A percentile compares a stretch with the other conserved stretches of the same genome.
phyloP scores from a whole-genome alignment of 2,888 invertebrate species.

The Hedya salicella region DNA sequence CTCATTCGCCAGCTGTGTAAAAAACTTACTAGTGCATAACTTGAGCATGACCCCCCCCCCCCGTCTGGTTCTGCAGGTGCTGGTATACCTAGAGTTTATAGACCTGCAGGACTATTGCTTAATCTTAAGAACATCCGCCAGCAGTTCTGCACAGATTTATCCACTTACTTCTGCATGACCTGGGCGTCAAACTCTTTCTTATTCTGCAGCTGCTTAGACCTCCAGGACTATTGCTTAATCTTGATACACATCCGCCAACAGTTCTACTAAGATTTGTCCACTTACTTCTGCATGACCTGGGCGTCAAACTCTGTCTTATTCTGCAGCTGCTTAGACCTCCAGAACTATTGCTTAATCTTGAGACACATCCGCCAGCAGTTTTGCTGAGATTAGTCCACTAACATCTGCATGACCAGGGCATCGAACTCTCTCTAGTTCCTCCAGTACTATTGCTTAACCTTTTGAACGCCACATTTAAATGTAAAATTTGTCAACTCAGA shows the following conservation, averaged over 20 bases:
- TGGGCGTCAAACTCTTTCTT: conserved; percentile 89
- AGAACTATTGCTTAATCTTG: too few species aligned
- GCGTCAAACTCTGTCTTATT: conserved; percentile 90
- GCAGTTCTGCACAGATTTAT: background rate
- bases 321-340: conserved; percentile 90
- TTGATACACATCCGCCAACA: too few species aligned
- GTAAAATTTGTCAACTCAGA: too few species aligned
- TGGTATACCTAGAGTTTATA: conserved; percentile 90
- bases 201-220: conserved; percentile 88
- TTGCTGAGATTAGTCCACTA: background rate
- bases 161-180: background rate
- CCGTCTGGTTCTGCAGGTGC: conserved; percentile 89
- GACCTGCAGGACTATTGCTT: conserved; percentile 87
- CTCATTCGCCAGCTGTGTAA: too few species aligned
- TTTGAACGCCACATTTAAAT: too few species aligned
- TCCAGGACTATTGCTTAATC: conserved; percentile 91
- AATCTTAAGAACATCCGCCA: conserved; percentile 63
- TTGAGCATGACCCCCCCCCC: conserved; percentile 89
- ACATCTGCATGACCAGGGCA: conserved; percentile 56
- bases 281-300: conserved; percentile 86
- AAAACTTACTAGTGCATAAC: too few species aligned
- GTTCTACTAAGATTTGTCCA: too few species aligned
- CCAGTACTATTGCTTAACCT: conserved; percentile 90
- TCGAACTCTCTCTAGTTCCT: conserved; percentile 90
- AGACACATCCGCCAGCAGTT: too few species aligned